Percentiles rank a stretch among this genome's conserved stretches.
Evolutionary conservation across 2,113 vertebrate species (phyloP).

Genomic region (Strigops habroptila): DNA sequence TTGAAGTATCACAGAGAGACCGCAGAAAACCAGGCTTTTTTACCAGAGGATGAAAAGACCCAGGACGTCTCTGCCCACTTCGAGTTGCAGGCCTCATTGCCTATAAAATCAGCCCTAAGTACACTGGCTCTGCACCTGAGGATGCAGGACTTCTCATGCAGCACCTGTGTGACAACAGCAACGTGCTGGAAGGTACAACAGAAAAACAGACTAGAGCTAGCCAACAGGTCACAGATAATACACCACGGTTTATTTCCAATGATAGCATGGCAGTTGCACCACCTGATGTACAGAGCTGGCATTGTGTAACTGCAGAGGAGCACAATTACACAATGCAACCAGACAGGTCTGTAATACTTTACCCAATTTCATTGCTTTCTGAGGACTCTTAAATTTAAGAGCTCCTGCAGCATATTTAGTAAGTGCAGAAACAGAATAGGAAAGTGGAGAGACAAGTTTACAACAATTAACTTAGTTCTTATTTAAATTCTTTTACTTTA

Average conservation of each 20-base stretch:
- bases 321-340: not conserved
- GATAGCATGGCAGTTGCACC: no score
- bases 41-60: not conserved
- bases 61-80: rapidly evolving
- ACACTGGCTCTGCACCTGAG: not conserved
- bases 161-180: not conserved
- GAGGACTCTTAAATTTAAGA: not conserved
- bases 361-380: not conserved
- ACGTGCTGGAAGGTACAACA: not conserved
- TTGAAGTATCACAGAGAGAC: rapidly evolving
- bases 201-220: not conserved
- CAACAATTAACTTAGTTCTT: not conserved
- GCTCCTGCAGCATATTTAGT: no score
- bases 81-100: not conserved
- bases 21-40: not conserved
- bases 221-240: not conserved
- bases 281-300: not conserved
- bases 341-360: not conserved
- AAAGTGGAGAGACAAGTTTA: not conserved
- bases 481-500: not conserved
- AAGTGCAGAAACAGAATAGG: not conserved
- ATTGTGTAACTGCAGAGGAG: not conserved
- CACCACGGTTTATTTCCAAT: not conserved
- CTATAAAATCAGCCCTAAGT: not conserved
- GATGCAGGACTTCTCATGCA: not conserved